These are phyloP conservation scores for Pantherophis vulpinus DNA, from an alignment of 2,797 vertebrate species.

Conservation along the genomic window DNA sequence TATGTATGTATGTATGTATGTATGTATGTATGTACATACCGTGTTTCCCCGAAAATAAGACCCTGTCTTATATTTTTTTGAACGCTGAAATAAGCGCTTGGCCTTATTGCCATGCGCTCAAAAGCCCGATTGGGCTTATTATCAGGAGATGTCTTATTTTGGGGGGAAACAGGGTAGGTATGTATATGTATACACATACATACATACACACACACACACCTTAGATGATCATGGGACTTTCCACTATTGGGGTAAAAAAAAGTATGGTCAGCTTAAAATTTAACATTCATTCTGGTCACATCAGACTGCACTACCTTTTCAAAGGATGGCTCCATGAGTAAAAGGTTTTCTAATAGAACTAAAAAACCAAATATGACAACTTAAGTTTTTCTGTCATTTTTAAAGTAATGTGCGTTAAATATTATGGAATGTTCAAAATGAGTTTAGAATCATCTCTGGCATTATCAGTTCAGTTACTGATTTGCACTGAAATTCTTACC, in stretches of 20 bases:
- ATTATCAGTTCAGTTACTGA: not conserved
- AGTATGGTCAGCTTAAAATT: not conserved
- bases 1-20: too few relatives aligned
- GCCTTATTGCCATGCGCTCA: too few relatives aligned
- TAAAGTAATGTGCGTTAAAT: not conserved
- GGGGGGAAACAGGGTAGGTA: too few relatives aligned
- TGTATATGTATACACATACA: too few relatives aligned
- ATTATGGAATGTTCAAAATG: not conserved
- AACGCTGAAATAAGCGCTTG: too few relatives aligned
- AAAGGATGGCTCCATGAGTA: not conserved
- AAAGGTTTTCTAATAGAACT: not conserved
- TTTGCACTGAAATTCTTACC: constrained; percentile 68
- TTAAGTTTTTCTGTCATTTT: not conserved
- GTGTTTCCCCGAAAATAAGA: too few relatives aligned
- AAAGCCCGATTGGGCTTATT: too few relatives aligned
- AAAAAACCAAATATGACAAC: not conserved
- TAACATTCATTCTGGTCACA: not conserved
- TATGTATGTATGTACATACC: too few relatives aligned
- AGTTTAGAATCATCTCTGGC: not conserved
- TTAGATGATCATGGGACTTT: not conserved
- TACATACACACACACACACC: too few relatives aligned
- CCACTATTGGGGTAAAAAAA: not conserved
- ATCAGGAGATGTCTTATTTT: too few relatives aligned
- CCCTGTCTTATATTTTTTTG: too few relatives aligned
- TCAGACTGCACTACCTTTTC: not conserved